Conservation (phyloP, 2,888 invertebrate genomes). For the Alentia gelatinosa region DNA sequence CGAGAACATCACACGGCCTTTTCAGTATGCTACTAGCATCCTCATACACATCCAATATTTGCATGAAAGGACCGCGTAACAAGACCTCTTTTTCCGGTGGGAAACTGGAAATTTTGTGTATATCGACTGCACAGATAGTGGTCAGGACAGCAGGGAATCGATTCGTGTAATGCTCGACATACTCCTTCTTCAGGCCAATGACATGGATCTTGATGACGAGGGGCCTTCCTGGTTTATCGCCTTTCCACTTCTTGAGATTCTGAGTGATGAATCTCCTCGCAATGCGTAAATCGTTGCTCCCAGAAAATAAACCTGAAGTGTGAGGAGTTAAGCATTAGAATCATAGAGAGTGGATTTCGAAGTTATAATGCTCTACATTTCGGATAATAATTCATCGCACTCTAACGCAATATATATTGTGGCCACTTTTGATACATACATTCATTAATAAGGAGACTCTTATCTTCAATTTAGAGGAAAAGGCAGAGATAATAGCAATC, state of each 20-base stretch:
- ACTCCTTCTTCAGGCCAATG: constrained; percentile 65
- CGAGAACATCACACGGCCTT: constrained; percentile 61
- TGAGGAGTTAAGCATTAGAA: too few species aligned
- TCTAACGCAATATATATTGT: too few species aligned
- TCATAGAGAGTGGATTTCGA: too few species aligned
- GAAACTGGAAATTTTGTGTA: constrained; percentile 63
- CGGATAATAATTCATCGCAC: too few species aligned
- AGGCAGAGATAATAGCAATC: too few species aligned
- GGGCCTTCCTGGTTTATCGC: constrained; percentile 53
- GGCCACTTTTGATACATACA: too few species aligned
- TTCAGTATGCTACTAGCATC: constrained; percentile 53
- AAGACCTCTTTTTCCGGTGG: constrained; percentile 65
- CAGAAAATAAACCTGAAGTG: background rate
- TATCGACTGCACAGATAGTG: constrained; percentile 67
- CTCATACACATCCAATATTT: constrained; percentile 62
- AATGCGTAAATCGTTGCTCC: background rate
- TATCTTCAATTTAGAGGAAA: too few species aligned
- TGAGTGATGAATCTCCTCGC: background rate
- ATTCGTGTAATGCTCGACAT: constrained; percentile 62
- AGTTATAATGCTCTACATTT: too few species aligned
- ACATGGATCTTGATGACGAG: constrained; percentile 65
- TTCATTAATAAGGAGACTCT: too few species aligned
- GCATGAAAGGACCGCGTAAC: constrained; percentile 65
- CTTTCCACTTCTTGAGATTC: too few species aligned
- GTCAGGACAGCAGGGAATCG: constrained; percentile 65